Conservation (phyloP, 2,888 invertebrate species). For the Caradrina clavipalpis region DNA sequence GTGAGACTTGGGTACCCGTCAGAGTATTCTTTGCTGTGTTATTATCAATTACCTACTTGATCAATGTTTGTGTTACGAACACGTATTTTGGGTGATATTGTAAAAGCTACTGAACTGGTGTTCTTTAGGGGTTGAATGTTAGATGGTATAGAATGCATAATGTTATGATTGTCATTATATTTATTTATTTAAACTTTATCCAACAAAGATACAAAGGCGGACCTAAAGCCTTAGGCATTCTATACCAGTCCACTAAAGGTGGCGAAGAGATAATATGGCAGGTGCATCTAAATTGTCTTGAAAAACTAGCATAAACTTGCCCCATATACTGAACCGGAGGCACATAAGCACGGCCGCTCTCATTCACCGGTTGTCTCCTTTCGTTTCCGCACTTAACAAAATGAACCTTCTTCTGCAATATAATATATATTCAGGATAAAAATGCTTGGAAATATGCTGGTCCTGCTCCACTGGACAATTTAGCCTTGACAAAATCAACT, state of each 20-base stretch:
- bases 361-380: not conserved
- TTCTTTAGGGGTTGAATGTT: not conserved
- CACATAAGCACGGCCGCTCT: not conserved
- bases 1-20: not conserved
- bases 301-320: not conserved
- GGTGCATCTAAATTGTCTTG: too few species aligned
- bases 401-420: slow-evolving; percentile 10
- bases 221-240: too few species aligned
- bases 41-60: slow-evolving; percentile 4
- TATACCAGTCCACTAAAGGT: too few species aligned
- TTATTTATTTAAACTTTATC: too few species aligned
- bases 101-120: not conserved
- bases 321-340: not conserved
- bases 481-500: too few species aligned
- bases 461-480: too few species aligned
- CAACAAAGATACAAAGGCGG: too few species aligned
- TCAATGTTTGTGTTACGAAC: not conserved
- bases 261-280: too few species aligned
- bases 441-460: too few species aligned
- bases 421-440: too few species aligned
- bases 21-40: slow-evolving; percentile 15
- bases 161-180: too few species aligned
- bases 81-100: not conserved
- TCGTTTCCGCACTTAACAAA: not conserved
- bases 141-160: not conserved